A percentile compares a stretch with the other conserved stretches of the same genome.
These are phyloP conservation scores for Cinclus mexicanus DNA, from an alignment of 2,113 vertebrate genomes.

Conservation along the genomic window DNA sequence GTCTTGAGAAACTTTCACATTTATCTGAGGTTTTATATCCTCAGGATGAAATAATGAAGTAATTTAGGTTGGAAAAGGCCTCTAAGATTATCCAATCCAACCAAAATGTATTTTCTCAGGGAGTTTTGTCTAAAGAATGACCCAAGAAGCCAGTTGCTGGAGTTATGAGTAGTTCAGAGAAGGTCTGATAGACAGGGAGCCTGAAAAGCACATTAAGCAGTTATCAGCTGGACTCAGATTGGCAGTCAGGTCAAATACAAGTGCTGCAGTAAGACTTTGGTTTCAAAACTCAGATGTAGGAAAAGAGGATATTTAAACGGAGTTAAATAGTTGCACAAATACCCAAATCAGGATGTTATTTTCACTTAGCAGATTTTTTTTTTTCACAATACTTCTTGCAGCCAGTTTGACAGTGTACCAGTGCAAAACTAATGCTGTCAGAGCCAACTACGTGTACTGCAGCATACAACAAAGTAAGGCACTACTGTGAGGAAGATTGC, in stretches of 20 bases:
- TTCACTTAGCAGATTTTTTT: background rate
- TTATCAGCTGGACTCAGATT: background rate
- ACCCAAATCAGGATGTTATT: background rate
- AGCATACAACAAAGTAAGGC: constrained; percentile 37
- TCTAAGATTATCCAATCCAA: background rate
- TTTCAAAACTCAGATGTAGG: background rate
- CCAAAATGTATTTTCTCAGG: background rate
- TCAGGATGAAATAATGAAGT: background rate
- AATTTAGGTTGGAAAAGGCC: background rate
- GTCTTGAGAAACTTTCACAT: background rate
- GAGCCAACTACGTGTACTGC: background rate
- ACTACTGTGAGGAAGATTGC: constrained; percentile 45
- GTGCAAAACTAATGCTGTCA: constrained; percentile 58
- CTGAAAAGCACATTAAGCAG: background rate
- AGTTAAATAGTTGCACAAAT: background rate
- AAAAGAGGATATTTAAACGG: background rate
- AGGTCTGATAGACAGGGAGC: background rate
- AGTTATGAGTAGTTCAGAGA: background rate
- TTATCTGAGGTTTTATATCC: background rate
- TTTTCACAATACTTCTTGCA: constrained; percentile 9
- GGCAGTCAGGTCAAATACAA: background rate
- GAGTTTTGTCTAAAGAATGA: background rate
- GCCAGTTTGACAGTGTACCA: constrained; percentile 28
- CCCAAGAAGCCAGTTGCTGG: background rate
- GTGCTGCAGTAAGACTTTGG: background rate